Base-by-base conservation (phyloP, 2,797 vertebrate genomes). In the Ctenochaetus hawaiiensis region DNA sequence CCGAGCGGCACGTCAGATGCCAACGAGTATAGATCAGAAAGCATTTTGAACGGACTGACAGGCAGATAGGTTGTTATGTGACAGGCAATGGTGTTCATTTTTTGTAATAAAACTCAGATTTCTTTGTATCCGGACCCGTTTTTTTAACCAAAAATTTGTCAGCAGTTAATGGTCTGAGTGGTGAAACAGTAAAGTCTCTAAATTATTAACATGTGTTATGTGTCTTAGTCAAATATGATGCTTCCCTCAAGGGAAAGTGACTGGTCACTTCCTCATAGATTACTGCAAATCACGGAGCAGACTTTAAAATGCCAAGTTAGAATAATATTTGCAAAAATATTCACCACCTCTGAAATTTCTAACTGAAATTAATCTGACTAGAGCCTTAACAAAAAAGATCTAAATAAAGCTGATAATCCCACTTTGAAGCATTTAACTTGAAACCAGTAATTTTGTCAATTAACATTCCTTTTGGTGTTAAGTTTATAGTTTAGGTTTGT, bases 1-100 rank as follows among this genome's bases (percentile, higher is more conserved):
- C 77, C 71, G 0, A 53, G 80, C 53, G 30, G 71, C 83, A 64
- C 41, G 87, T 77, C 83, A 83, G 77, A 70, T 18, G 72, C 72
- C 74, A 39, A 83, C 67, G 5, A 51, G 57, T 48, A 34, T 11
- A 52, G 64, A 72, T 75, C 49, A 54, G 72, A 45, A 70, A 23
- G 66, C 47, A 0, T 72, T 67, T 13, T 26, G 53, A 72, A 44
- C 2, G 0, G 26, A 53, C 41, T 49, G 72, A 79, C 71, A 41
- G 67, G 43, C 54, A 26, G 58, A 72, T 3, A 4, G 68, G 65
- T 77, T 53, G 72, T 56, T 62, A 39, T 22, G 62, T 58, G 66
- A 67, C 53, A 64, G 6, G 17, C 63, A 23, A 22, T 23, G 54
- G 26, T n/a, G 0, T 3, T 48, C 7, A 43, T 59, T 59, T 62